phyloP scores from a whole-genome alignment of 2,797 vertebrate genomes.

The Gallinago nigripennis region DNA sequence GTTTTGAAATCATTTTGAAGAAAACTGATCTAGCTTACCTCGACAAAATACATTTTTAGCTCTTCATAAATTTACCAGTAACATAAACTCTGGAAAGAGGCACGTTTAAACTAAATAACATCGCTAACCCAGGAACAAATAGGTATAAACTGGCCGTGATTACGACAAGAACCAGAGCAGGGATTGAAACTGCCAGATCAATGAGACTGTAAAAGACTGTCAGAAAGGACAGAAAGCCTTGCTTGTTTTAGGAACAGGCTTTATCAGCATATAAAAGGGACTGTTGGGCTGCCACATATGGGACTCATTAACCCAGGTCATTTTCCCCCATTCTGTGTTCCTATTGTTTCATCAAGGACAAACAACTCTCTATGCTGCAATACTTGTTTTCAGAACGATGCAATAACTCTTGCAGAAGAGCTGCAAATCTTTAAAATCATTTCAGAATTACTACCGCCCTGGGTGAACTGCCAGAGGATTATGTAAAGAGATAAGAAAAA shows the following conservation, averaged over 20 bases:
- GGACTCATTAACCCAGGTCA: not conserved
- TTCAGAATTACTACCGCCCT: not conserved
- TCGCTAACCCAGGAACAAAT: not conserved
- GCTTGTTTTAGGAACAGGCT: not conserved
- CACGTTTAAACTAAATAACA: not conserved
- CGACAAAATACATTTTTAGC: not conserved
- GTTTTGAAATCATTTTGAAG: not conserved
- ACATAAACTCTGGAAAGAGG: not conserved
- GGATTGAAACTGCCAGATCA: not conserved
- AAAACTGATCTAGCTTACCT: not conserved
- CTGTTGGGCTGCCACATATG: constrained; percentile 7
- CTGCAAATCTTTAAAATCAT: not conserved
- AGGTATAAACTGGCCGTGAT: not conserved
- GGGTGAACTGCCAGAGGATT: not conserved
- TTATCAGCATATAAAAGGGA: constrained; percentile 32
- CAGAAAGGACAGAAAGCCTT: not conserved
- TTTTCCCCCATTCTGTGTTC: not conserved
- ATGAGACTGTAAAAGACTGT: not conserved
- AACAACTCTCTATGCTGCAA: not conserved
- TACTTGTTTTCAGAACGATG: not conserved
- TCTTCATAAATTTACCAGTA: not conserved
- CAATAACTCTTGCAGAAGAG: not conserved
- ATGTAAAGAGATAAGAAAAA: not conserved
- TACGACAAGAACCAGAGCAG: not conserved
- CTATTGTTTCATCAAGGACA: not conserved